Percentiles rank a stretch among this genome's conserved stretches.
These are phyloP conservation scores for Andricus grossulariae DNA, from an alignment of 1,140 invertebrate species.

Conservation along the genomic window DNA sequence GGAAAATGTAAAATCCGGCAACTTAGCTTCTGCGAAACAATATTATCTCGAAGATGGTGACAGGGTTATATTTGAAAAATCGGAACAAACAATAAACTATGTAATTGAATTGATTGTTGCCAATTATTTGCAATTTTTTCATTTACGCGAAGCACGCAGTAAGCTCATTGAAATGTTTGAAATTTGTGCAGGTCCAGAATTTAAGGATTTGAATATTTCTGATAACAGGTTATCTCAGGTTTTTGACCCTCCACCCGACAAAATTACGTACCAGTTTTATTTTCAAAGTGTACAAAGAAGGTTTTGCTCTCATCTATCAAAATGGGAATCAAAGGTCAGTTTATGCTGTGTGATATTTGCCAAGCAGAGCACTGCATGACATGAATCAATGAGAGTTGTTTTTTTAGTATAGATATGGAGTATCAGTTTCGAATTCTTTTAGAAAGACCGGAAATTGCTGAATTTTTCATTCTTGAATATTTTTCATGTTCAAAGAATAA, in stretches of 20 bases:
- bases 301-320: slow-evolving; percentile 13
- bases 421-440: slow-evolving; percentile 36
- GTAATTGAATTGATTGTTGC: slow-evolving; percentile 36
- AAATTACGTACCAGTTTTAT: slow-evolving; percentile 34
- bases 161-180: slow-evolving; percentile 37
- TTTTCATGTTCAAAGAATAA: slow-evolving; percentile 4
- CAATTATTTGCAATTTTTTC: slow-evolving; percentile 31
- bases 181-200: too few species aligned
- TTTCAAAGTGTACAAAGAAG: too few species aligned
- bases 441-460: slow-evolving; percentile 25
- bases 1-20: too few species aligned
- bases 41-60: slow-evolving; percentile 34
- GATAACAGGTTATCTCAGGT: slow-evolving; percentile 9
- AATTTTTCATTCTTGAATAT: slow-evolving; percentile 33
- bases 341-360: slow-evolving; percentile 28
- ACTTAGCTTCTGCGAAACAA: too few species aligned
- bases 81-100: slow-evolving; percentile 33
- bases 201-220: slow-evolving; percentile 23
- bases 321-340: neutral
- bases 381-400: slow-evolving; percentile 33
- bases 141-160: slow-evolving; percentile 11
- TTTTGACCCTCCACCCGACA: slow-evolving; percentile 6
- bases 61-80: too few species aligned
- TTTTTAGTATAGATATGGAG: slow-evolving; percentile 35
- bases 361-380: slow-evolving; percentile 21